Evolutionary conservation across 2,797 vertebrate genomes (phyloP), one percentile per base, ranked within the genome.

Genomic region (Melanotaenia boesemani): DNA sequence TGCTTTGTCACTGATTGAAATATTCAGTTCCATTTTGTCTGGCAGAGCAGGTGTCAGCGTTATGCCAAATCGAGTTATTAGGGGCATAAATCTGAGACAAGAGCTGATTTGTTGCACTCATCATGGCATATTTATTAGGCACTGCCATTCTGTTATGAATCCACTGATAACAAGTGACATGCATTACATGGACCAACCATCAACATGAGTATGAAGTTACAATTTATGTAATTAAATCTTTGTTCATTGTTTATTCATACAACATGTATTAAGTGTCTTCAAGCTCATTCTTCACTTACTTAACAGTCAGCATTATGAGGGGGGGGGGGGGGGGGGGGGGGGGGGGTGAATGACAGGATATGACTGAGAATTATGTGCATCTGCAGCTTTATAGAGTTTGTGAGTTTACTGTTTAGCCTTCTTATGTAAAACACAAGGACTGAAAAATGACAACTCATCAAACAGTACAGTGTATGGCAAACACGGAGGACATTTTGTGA

Each of bases 11-110:
- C 80, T 90, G 86, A 91, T 89, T 93, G 86, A 93, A 93, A 92
- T 93, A 88, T 91, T 93, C 89, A 87, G 84, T 91, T 92, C 86
- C 85, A 80, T 90, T 91, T 77, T 91, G 84, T 84, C 80, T 78
- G 80, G 82, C 80, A 75, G 85, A 87, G 86, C 81, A 87, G 79
- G 86, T 89, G 87, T 91, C 90, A 91, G 90, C 92, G 65, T 91
- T 85, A 80, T 88, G 88, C 85, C 86, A 89, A 88, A 92, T 84
- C 79, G 83, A 90, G 87, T 90, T 92, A 93, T 91, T 92, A 93
- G 89, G 81, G 84, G 74, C 83, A 93, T 92, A 92, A 90, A 92
- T 93, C 86, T 89, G 76, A 88, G 71, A 73, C 72, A 64, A 68
- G 81, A 70, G 70, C 83, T 91, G 89, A 92, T 92, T 89, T 90